These are phyloP conservation scores for Poecilus cupreus DNA, from an alignment of 2,888 invertebrate species.

Conservation along the genomic window DNA sequence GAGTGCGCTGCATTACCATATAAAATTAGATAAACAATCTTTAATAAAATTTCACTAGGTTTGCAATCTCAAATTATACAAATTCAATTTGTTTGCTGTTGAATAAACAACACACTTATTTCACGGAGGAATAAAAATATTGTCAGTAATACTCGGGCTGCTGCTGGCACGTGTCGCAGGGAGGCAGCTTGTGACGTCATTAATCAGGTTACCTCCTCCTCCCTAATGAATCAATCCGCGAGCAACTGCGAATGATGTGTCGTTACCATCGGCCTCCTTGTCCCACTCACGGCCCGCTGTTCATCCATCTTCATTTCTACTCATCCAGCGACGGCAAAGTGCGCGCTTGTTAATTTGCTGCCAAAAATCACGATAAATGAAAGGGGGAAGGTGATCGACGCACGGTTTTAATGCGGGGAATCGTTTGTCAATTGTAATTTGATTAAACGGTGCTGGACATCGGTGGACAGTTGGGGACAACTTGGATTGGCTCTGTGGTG, in stretches of 20 bases:
- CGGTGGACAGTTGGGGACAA: neutral
- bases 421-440: slow-evolving; percentile 11
- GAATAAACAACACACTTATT: too few relatives aligned
- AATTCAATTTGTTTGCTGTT: neutral
- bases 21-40: slow-evolving; percentile 39
- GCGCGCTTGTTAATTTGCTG: slow-evolving; percentile 65
- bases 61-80: slow-evolving; percentile 1
- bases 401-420: neutral
- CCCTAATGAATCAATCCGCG: slow-evolving; percentile 65
- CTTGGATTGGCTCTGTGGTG: neutral
- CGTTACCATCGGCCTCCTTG: slow-evolving; percentile 63
- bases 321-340: slow-evolving; percentile 64
- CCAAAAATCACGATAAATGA: slow-evolving; percentile 67
- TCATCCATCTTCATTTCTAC: slow-evolving; percentile 68
- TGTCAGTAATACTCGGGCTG: too few relatives aligned
- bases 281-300: slow-evolving; percentile 61
- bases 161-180: too few relatives aligned
- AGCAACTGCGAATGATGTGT: slow-evolving; percentile 63
- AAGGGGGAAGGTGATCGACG: slow-evolving; percentile 59
- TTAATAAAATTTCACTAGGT: neutral
- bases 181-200: slow-evolving; percentile 60
- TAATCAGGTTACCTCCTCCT: slow-evolving; percentile 62
- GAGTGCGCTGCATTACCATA: slow-evolving; percentile 11
- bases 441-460: neutral
- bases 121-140: too few relatives aligned